Percentiles rank a stretch among this genome's conserved stretches.
Evolutionary conservation across 2,888 invertebrate genomes (phyloP).

Genomic region (Artemia sp.): DNA sequence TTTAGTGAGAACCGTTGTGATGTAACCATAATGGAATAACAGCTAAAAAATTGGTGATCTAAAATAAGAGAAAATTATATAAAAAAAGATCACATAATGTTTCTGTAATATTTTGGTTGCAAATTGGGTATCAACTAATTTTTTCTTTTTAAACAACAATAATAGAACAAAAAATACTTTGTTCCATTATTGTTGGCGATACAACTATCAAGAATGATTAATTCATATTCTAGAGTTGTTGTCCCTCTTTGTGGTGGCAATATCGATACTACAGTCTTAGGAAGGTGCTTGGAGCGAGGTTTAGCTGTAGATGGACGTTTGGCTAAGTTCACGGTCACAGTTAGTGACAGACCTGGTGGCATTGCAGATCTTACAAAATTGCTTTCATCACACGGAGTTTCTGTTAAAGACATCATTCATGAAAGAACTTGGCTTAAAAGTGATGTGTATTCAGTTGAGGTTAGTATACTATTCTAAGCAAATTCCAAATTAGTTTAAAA

Average conservation of each 20-base stretch:
- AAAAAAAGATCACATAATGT: too few relatives aligned
- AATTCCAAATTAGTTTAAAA: too few relatives aligned
- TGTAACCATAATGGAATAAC: too few relatives aligned
- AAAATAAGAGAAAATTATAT: too few relatives aligned
- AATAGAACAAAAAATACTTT: too few relatives aligned
- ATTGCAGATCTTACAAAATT: slow-evolving; percentile 65
- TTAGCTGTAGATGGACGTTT: slow-evolving; percentile 61
- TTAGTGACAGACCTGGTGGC: slow-evolving; percentile 71
- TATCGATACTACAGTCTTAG: slow-evolving; percentile 77
- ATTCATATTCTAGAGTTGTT: slow-evolving; percentile 46
- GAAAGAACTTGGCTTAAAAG: slow-evolving; percentile 82
- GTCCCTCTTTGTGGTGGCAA: slow-evolving; percentile 71
- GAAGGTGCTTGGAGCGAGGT: slow-evolving; percentile 69
- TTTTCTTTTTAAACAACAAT: too few relatives aligned
- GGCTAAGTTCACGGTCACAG: slow-evolving; percentile 52
- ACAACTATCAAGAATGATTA: not conserved
- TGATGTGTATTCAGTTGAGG: slow-evolving; percentile 63
- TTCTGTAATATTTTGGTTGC: too few relatives aligned
- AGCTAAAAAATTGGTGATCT: too few relatives aligned
- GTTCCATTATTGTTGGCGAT: too few relatives aligned
- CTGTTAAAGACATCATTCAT: slow-evolving; percentile 87
- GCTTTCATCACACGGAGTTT: slow-evolving; percentile 57
- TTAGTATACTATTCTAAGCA: slow-evolving; percentile 21
- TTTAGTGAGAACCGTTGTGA: too few relatives aligned
- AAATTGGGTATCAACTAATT: too few relatives aligned